Evolutionary conservation across 2,113 vertebrate species (phyloP), one percentile per base, ranked within the genome.

Genomic region (Aegithalos caudatus): DNA sequence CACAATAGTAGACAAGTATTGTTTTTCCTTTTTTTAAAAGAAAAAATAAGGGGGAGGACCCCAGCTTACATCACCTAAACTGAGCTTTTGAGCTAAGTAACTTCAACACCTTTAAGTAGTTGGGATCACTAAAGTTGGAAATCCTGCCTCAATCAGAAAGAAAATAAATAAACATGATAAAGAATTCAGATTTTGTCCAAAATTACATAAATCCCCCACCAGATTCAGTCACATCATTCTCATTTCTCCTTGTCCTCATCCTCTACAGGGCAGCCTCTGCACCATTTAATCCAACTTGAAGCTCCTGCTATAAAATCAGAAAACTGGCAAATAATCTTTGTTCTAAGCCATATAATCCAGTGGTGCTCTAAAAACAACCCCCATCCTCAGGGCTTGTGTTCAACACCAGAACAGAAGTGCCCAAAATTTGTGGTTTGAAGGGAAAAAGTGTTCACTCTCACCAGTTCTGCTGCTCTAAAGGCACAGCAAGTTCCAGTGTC

Each of bases 271-370:
- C 53, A 81, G 25, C 72, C 48, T 66, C 67, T 83, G 85, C 25
- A 78, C 44, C 60, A 60, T 27, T 73, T 86, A 72, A 86, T 73
- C 64, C 90, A 73, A 27, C 40, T n/a, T 15, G 37, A 80, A 82
- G 74, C 50, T 86, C 58, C 64, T 80, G 29, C 81, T 93, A 35
- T 44, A 54, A 88, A 90, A 93, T 50, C 79, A 90, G 62, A 81
- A 90, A 92, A 71, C 48, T 74, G n/a, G 44, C n/a, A 86, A 83
- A 47, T 33, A 48, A 56, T 67, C 81, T 82, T 80, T 94, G 71
- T 95, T 73, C 40, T 92, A 64, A 92, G 40, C 25, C 77, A 27
- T 7, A 18, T 69, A 86, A 87, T 81, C 89, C 90, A 88, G 72
- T 29, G 44, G 37, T 93, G 67, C 85, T 66, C 50, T 31, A 74